phyloP scores from a whole-genome alignment of 2,113 vertebrate species.

The Zingel zingel region DNA sequence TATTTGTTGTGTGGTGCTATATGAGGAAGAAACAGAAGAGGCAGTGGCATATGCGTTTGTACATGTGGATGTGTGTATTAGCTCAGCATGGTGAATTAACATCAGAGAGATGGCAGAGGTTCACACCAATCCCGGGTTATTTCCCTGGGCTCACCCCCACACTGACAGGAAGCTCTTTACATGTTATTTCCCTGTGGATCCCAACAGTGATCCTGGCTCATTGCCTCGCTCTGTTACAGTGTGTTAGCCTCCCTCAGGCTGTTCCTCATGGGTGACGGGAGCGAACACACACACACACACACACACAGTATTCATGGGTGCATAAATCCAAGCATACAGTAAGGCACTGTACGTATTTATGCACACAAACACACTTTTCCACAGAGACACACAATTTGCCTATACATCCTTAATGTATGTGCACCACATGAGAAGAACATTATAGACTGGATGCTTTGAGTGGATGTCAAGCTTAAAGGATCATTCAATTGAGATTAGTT shows the following conservation, averaged over 20 bases:
- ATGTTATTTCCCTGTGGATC: slow-evolving; percentile 77
- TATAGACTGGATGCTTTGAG: not conserved
- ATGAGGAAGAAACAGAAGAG: slow-evolving; percentile 23
- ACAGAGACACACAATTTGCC: not conserved
- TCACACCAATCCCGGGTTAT: slow-evolving; percentile 56
- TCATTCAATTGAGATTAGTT: not conserved
- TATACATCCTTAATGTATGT: not conserved
- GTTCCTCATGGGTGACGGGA: slow-evolving; percentile 43
- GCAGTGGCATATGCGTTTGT: slow-evolving; percentile 21
- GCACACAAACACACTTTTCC: not conserved
- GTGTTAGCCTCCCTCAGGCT: slow-evolving; percentile 51
- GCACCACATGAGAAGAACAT: slow-evolving; percentile 2
- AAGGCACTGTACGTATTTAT: not conserved
- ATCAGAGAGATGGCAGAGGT: slow-evolving; percentile 51
- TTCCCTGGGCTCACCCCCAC: slow-evolving; percentile 61
- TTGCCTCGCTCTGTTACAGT: slow-evolving; percentile 62
- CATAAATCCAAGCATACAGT: slow-evolving; percentile 24
- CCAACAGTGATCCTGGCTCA: slow-evolving; percentile 68
- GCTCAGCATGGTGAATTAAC: slow-evolving; percentile 46
- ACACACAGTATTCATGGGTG: slow-evolving; percentile 23
- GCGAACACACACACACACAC: slow-evolving; percentile 10
- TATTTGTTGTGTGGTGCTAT: not conserved
- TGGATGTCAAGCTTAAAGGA: slow-evolving; percentile 5
- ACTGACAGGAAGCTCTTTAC: slow-evolving; percentile 64
- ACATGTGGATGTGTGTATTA: slow-evolving; percentile 40